Conservation (phyloP, 2,888 invertebrate species). For the Lomographa bimaculata region DNA sequence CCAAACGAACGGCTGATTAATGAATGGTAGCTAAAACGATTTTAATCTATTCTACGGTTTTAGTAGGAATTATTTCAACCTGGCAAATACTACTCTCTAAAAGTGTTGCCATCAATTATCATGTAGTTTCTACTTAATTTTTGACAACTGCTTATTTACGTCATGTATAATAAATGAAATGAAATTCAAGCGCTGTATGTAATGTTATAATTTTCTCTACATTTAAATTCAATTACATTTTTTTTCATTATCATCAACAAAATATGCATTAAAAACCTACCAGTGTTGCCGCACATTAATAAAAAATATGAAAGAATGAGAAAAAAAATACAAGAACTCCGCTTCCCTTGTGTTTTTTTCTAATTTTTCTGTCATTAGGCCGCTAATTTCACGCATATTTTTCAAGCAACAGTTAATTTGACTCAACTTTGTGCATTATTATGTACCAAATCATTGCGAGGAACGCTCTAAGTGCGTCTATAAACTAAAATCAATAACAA, state of each 20-base stretch:
- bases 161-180: too few relatives aligned
- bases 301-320: slow-evolving; percentile 58
- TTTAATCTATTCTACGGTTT: slow-evolving; percentile 5
- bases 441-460: slow-evolving; percentile 71
- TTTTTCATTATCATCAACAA: too few relatives aligned
- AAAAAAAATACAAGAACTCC: slow-evolving; percentile 74
- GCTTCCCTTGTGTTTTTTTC: slow-evolving; percentile 83
- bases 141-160: too few relatives aligned
- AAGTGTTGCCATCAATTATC: slow-evolving; percentile 8
- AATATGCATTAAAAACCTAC: too few relatives aligned
- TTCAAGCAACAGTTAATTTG: slow-evolving; percentile 79
- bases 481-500: slow-evolving; percentile 83
- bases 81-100: neutral
- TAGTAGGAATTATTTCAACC: neutral
- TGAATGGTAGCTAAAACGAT: too few relatives aligned
- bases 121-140: too few relatives aligned
- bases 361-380: slow-evolving; percentile 81
- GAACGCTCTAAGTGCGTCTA: slow-evolving; percentile 74
- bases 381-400: slow-evolving; percentile 81
- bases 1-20: too few relatives aligned
- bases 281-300: slow-evolving; percentile 7
- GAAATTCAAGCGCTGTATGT: too few relatives aligned
- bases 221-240: too few relatives aligned
- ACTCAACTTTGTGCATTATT: slow-evolving; percentile 71
- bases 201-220: too few relatives aligned